Base-by-base conservation (phyloP, 1,140 invertebrate genomes). In the Euglossa dilemma region DNA sequence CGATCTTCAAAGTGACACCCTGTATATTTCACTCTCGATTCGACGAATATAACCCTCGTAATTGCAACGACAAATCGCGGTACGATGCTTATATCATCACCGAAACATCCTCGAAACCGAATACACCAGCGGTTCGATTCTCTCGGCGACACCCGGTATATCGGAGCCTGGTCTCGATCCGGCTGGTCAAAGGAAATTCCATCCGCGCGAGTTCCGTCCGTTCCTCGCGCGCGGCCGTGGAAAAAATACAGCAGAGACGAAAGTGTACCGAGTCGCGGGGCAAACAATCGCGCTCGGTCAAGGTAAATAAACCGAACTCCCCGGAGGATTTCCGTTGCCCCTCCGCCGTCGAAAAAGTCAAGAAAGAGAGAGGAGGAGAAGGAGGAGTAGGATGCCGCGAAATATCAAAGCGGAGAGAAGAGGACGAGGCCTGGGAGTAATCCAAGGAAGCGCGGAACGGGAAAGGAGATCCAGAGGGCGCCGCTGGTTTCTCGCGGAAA, bases 201-300 rank as follows among this genome's bases (percentile, higher is more conserved):
- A 52, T 52, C 69, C 43, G 12, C n/a, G 6, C 25, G 9, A 61
- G 59, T 2, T 14, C 0, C 59, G n/a, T 4, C 5, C 8, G 12
- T 14, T 25, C 25, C 43, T 12, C 23, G 11, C 43, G 20, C 8
- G 43, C 36, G 36, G 64, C 43, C 23, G n/a, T 61, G 9, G 56
- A 74, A 74, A 69, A 56, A 78, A 78, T 56, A 56, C 14, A 25
- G 18, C 16, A 20, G 45, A 25, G n/a, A 45, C 23, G 57, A 52
- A n/a, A 71, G 54, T 59, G n/a, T 36, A 61, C 54, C 52, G 77
- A 79, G 67, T 73, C 69, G 23, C 56, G 45, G 28, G n/a, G 66
- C 69, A 80, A 80, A 80, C 67, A 80, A 52, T 72, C 57, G 54
- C 52, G 54, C 36, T 57, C 78, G 67, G 69, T 80, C 69, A 73